Evolutionary conservation across 2,113 vertebrate genomes (phyloP), one percentile per base, ranked within the genome.

Genomic region (Gymnogyps californianus): DNA sequence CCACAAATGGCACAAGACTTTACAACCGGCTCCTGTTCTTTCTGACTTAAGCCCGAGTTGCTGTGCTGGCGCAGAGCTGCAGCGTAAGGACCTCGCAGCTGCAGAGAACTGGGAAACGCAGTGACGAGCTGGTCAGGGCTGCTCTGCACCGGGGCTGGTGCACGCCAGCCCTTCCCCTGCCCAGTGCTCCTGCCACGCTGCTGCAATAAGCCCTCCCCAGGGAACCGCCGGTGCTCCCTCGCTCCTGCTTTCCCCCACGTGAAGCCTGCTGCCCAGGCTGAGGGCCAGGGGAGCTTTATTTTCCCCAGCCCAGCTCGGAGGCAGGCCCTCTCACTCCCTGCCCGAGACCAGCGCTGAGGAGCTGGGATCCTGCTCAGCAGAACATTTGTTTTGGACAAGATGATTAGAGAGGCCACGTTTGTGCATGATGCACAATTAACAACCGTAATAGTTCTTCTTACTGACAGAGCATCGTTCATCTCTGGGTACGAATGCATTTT

Each of bases 101-200:
- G 31, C 22, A 8, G 44, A 16, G 46, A 55, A 12, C 5, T 0
- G 16, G 49, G 57, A 65, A 44, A 19, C 0, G 8, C 59, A 52
- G 24, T 1, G 0, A 46, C 1, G 40, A 59, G 25, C 38, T 1
- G 0, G 25, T 21, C 28, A 21, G 29, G 49, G 61, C 4, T 18
- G 26, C 65, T 51, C 44, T 8, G 25, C 28, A 7, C 10, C 1
- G 2, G 36, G 36, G n/a, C 32, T 22, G 44, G 25, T 13, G 34
- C 13, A 6, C 3, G 3, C 36, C 74, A 32, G 26, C 28, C 65
- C 34, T 34, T 26, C 51, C 49, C 31, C 58, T 66, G 57, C 65
- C 31, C 40, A 6, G n/a, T 4, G 15, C 28, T 51, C 46, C 74
- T 24, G n/a, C 26, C 54, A 4, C 0, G 7, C 34, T 13, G 4